Conservation (phyloP, 2,797 vertebrate genomes). For the Columba guinea region DNA sequence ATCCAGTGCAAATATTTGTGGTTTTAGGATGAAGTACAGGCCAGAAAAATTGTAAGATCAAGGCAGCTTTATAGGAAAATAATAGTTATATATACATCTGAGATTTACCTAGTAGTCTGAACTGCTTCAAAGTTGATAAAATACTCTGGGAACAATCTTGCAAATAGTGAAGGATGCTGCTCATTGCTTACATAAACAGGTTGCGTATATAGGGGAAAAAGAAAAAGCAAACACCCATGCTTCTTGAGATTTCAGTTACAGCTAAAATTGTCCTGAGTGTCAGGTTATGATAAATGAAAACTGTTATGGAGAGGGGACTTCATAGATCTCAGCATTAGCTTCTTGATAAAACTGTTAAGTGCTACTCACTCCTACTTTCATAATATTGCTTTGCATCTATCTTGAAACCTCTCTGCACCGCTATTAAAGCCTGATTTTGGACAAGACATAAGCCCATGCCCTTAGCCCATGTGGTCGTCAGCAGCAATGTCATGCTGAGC, state of each 20-base stretch:
- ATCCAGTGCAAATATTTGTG: neutral
- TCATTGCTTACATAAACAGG: neutral
- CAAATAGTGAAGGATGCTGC: neutral
- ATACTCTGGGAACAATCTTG: neutral
- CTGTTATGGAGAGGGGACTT: neutral
- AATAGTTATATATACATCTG: no score
- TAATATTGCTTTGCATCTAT: neutral
- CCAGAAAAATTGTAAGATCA: neutral
- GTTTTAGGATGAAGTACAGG: neutral
- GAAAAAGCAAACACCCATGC: no score
- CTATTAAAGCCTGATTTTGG: neutral
- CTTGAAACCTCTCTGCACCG: neutral
- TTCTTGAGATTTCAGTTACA: neutral
- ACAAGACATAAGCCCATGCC: neutral
- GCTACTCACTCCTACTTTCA: neutral
- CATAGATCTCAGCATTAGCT: accelerated
- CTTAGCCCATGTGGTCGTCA: neutral
- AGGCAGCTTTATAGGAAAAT: neutral
- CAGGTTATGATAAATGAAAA: neutral
- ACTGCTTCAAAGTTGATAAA: neutral
- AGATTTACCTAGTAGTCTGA: neutral
- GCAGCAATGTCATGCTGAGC: neutral
- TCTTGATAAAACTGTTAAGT: neutral
- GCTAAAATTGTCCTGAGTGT: neutral
- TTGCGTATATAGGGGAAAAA: neutral